Evolutionary conservation across 2,888 invertebrate genomes (phyloP).

Genomic region (Exephanes ischioxanthus): DNA sequence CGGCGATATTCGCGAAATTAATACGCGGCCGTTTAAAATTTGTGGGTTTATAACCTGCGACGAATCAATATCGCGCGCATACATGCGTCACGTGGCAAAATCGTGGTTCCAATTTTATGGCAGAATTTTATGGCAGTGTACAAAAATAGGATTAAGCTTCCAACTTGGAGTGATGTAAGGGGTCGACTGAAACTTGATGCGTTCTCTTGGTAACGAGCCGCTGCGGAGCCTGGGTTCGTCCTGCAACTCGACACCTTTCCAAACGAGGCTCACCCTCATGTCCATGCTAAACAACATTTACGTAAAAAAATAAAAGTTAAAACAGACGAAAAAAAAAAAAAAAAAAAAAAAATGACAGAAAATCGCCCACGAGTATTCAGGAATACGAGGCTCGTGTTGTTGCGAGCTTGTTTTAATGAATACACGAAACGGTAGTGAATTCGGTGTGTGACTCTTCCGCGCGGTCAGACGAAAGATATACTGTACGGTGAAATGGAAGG

Average conservation of each 20-base stretch:
- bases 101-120: too few relatives aligned
- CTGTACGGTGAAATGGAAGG: constrained; percentile 33
- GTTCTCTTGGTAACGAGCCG: constrained; percentile 26
- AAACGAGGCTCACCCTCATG: background rate
- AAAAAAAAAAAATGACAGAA: constrained; percentile 15
- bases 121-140: background rate
- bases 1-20: too few relatives aligned
- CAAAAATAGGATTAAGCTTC: background rate
- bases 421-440: constrained; percentile 28
- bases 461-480: constrained; percentile 43
- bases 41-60: too few relatives aligned
- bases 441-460: constrained; percentile 39
- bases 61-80: too few relatives aligned
- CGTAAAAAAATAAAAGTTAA: background rate
- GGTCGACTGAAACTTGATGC: constrained; percentile 29
- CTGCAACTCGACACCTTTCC: constrained; percentile 20
- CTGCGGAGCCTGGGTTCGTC: background rate
- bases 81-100: too few relatives aligned
- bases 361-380: constrained; percentile 5
- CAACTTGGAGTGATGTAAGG: background rate
- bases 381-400: constrained; percentile 26
- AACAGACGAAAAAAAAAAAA: background rate
- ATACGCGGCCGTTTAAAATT: too few relatives aligned
- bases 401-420: constrained; percentile 47
- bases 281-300: background rate